phyloP scores from a whole-genome alignment of 2,888 invertebrate species.

The Alcis repandata region DNA sequence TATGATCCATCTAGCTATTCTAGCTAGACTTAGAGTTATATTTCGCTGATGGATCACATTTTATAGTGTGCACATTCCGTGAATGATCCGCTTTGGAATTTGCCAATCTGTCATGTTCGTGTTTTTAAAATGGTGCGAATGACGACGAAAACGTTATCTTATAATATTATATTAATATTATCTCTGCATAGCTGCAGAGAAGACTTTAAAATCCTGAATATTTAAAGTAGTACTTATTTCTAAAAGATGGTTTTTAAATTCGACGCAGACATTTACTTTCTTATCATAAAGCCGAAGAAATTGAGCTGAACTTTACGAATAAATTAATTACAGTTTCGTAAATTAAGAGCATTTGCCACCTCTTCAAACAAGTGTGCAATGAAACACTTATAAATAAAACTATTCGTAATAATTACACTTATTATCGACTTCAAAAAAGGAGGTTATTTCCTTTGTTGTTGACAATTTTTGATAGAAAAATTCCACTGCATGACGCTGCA shows the following conservation, averaged over 20 bases:
- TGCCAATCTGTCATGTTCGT: background rate
- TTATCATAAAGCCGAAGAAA: too few species aligned
- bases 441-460: background rate
- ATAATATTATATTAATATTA: background rate
- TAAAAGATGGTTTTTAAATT: too few species aligned
- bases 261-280: too few species aligned
- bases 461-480: constrained; percentile 6
- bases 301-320: background rate
- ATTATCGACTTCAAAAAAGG: too few species aligned
- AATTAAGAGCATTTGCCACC: background rate
- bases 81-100: background rate
- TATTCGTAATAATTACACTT: background rate
- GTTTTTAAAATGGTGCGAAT: background rate
- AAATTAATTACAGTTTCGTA: background rate
- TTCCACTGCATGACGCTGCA: constrained; percentile 12
- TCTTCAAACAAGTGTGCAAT: background rate
- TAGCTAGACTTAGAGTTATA: too few species aligned
- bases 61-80: background rate
- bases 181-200: too few species aligned
- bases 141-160: too few species aligned
- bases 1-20: constrained; percentile 18
- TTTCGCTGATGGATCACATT: constrained; percentile 18
- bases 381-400: background rate
- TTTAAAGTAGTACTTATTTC: too few species aligned
- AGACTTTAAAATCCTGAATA: too few species aligned